Evolutionary conservation across 2,797 vertebrate species (phyloP).

Genomic region (Coregonus sp.): DNA sequence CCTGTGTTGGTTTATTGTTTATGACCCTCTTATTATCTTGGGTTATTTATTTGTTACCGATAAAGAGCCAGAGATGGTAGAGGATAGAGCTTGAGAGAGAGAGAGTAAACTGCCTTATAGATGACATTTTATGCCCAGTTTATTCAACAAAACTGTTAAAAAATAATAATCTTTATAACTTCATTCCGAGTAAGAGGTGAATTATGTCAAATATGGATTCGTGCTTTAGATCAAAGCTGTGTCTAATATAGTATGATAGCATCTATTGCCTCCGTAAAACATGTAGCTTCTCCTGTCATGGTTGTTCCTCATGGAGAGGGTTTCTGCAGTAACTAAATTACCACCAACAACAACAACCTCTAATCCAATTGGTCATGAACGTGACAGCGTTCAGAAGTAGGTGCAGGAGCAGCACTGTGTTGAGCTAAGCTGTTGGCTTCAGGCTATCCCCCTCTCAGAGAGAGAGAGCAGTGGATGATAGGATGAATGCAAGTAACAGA

Average conservation of each 20-base stretch:
- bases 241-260: not conserved
- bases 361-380: slow-evolving; percentile 44
- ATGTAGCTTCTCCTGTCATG: too few relatives aligned
- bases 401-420: slow-evolving; percentile 10
- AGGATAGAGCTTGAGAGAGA: not conserved
- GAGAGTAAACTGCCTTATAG: not conserved
- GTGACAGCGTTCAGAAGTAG: slow-evolving; percentile 12
- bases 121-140: not conserved
- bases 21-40: too few relatives aligned
- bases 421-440: not conserved
- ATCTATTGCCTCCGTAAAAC: not conserved
- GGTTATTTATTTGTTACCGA: too few relatives aligned
- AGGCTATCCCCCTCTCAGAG: not conserved
- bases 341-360: slow-evolving; percentile 29
- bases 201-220: not conserved
- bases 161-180: not conserved
- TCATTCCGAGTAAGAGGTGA: not conserved
- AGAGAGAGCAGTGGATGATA: too few relatives aligned
- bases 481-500: not conserved
- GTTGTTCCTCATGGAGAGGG: slow-evolving; percentile 30
- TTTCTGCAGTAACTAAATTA: slow-evolving; percentile 36
- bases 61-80: not conserved
- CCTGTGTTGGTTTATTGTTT: too few relatives aligned
- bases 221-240: not conserved
- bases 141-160: not conserved